Percentiles rank a stretch among this genome's conserved stretches.
These are phyloP conservation scores for Stictonetta naevosa DNA, from an alignment of 2,113 vertebrate species.

Conservation along the genomic window DNA sequence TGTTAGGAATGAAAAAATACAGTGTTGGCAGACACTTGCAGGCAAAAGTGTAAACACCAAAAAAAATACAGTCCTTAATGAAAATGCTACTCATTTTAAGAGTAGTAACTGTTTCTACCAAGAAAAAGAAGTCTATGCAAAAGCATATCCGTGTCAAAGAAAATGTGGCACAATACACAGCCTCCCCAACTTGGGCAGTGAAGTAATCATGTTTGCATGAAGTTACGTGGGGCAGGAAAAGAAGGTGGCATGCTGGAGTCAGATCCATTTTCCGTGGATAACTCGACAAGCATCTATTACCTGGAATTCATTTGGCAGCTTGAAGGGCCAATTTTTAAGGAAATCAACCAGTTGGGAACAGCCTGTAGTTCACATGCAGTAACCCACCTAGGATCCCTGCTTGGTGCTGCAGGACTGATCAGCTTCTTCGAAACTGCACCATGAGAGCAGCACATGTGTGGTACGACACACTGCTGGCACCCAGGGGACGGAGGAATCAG, in stretches of 20 bases:
- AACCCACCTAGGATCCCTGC: neutral
- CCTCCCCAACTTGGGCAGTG: neutral
- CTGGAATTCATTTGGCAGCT: neutral
- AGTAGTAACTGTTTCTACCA: neutral
- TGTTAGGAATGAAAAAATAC: neutral
- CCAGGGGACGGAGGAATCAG: neutral
- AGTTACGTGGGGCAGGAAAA: neutral
- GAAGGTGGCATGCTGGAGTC: neutral
- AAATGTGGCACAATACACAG: neutral
- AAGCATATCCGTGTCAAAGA: neutral
- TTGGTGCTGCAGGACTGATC: rapidly evolving
- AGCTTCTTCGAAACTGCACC: rapidly evolving
- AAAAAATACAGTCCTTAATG: neutral
- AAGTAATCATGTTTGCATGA: neutral
- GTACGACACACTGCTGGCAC: neutral
- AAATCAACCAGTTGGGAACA: neutral
- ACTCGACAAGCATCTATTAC: neutral
- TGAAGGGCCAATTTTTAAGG: neutral
- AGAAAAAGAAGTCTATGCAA: neutral
- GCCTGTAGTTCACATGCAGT: neutral
- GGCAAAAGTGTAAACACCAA: neutral
- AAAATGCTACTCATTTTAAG: neutral
- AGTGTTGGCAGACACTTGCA: neutral
- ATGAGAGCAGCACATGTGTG: rapidly evolving
- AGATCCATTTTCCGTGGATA: neutral